phyloP scores from a whole-genome alignment of 2,113 vertebrate species.

The Pseudolaguvia tuberculata region DNA sequence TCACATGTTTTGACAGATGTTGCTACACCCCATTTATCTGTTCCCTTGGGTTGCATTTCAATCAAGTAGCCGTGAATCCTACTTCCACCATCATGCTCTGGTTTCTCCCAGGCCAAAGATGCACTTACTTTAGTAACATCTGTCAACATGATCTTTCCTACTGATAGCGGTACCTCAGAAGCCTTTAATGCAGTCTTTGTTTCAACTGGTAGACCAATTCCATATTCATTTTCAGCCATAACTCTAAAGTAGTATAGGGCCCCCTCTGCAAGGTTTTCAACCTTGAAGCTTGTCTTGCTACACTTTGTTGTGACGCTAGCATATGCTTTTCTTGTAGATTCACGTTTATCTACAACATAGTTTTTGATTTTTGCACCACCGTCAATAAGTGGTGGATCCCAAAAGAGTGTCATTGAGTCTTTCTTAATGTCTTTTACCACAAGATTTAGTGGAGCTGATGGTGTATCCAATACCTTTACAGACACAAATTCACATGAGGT shows the following conservation, averaged over 20 bases:
- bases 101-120: slow-evolving; percentile 82
- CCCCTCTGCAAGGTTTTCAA: slow-evolving; percentile 82
- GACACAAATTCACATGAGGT: slow-evolving; percentile 79
- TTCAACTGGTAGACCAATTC: slow-evolving; percentile 77
- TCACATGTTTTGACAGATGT: slow-evolving; percentile 79
- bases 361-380: slow-evolving; percentile 83
- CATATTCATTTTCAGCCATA: slow-evolving; percentile 88
- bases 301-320: slow-evolving; percentile 80
- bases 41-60: slow-evolving; percentile 83
- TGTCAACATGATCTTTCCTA: slow-evolving; percentile 78
- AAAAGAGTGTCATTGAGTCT: slow-evolving; percentile 72
- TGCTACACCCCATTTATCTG: slow-evolving; percentile 78
- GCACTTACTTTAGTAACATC: slow-evolving; percentile 80
- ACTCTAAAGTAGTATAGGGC: slow-evolving; percentile 84
- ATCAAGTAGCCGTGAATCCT: slow-evolving; percentile 80
- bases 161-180: slow-evolving; percentile 78
- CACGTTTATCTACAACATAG: slow-evolving; percentile 82
- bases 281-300: slow-evolving; percentile 78
- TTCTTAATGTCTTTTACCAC: slow-evolving; percentile 79
- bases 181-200: slow-evolving; percentile 77
- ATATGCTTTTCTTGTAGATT: slow-evolving; percentile 85
- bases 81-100: slow-evolving; percentile 84
- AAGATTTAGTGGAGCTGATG: slow-evolving; percentile 77
- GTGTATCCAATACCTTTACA: slow-evolving; percentile 82
- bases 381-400: slow-evolving; percentile 82